Evolutionary conservation across 2,888 invertebrate genomes (phyloP).

Genomic region (Noctua pronuba): DNA sequence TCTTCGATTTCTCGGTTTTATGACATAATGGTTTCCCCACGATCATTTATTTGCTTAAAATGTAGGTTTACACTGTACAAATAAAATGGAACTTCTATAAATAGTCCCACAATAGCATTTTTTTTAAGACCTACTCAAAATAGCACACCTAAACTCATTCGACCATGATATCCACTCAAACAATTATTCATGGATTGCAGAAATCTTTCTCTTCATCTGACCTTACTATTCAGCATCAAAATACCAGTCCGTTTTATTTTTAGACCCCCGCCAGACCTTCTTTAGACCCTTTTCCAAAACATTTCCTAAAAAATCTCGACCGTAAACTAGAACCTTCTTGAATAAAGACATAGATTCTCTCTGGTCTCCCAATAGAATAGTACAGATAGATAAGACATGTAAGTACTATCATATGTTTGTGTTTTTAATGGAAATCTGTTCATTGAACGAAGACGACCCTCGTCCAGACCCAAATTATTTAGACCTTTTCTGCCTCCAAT

Average conservation of each 20-base stretch:
- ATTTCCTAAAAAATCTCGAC: conserved; percentile 1
- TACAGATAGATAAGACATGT: conserved; percentile 36
- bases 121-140: not conserved
- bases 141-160: not conserved
- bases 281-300: conserved; percentile 1
- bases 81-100: not conserved
- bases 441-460: conserved; percentile 55
- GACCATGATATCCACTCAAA: too few species aligned
- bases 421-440: conserved; percentile 54
- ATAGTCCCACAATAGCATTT: not conserved
- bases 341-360: conserved; percentile 36
- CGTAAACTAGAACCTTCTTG: conserved; percentile 17
- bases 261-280: fast-evolving
- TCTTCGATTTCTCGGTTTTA: not conserved
- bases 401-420: conserved; percentile 34
- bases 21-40: not conserved
- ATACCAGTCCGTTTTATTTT: not conserved
- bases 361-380: conserved; percentile 26
- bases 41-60: not conserved
- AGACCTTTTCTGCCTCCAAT: conserved; percentile 24
- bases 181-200: not conserved
- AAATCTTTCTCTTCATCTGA: not conserved
- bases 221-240: not conserved
- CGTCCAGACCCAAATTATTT: conserved; percentile 31
- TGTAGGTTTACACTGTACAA: not conserved